Evolutionary conservation across 2,797 vertebrate genomes (phyloP).

Genomic region (Artibeus jamaicensis): DNA sequence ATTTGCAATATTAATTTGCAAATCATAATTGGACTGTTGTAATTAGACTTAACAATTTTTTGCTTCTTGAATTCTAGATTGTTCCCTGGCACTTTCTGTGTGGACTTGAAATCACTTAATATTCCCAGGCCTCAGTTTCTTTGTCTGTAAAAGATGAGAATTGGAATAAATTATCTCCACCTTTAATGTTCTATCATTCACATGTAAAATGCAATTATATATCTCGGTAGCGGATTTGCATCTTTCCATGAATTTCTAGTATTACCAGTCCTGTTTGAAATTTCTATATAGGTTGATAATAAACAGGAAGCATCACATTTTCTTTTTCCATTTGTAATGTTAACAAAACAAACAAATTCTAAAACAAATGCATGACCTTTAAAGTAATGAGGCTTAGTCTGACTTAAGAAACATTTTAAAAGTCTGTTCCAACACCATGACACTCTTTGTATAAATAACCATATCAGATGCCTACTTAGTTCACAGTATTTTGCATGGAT

Average conservation of each 20-base stretch:
- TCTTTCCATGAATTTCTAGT: slow-evolving; percentile 49
- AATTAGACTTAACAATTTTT: slow-evolving; percentile 31
- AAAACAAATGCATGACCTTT: slow-evolving; percentile 48
- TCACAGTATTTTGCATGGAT: slow-evolving; percentile 10
- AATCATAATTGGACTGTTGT: background rate
- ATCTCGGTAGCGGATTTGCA: slow-evolving; percentile 5
- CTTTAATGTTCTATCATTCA: slow-evolving; percentile 46
- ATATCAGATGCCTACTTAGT: background rate
- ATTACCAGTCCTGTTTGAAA: slow-evolving; percentile 15
- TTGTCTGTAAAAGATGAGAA: slow-evolving; percentile 38
- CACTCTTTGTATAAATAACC: slow-evolving; percentile 30
- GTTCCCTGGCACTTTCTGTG: background rate
- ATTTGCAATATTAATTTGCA: slow-evolving; percentile 16
- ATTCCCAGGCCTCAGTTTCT: slow-evolving; percentile 14
- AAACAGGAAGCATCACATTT: slow-evolving; percentile 3
- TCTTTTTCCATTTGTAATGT: slow-evolving; percentile 34
- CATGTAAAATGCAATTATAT: slow-evolving; percentile 33
- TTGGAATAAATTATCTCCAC: slow-evolving; percentile 20
- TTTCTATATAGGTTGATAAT: slow-evolving; percentile 50
- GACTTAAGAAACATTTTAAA: background rate
- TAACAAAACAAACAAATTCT: slow-evolving; percentile 32
- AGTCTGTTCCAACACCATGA: background rate
- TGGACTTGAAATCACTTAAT: background rate
- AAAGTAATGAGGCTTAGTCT: slow-evolving; percentile 31
- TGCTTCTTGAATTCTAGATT: slow-evolving; percentile 17